These are phyloP conservation scores for Hetaerina titia DNA, from an alignment of 2,888 invertebrate species.

Conservation along the genomic window DNA sequence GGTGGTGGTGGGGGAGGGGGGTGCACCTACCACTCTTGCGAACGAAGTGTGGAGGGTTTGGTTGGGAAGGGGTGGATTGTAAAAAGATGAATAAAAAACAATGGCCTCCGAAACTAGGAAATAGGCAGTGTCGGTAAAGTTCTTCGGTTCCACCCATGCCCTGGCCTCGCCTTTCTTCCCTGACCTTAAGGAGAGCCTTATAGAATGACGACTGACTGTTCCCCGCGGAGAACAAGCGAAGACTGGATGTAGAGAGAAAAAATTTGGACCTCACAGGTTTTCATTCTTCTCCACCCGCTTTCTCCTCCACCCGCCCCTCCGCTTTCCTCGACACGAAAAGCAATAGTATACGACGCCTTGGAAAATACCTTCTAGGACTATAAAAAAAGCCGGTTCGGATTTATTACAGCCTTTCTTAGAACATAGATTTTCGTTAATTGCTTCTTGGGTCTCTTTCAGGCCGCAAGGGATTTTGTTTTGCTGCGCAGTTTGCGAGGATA, in stretches of 20 bases:
- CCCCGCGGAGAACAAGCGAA: not conserved
- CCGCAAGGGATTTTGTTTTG: not conserved
- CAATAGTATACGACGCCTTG: slow-evolving; percentile 22
- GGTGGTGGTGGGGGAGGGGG: not conserved
- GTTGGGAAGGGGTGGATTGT: not conserved
- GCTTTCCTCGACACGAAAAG: not conserved
- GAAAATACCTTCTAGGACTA: slow-evolving; percentile 16
- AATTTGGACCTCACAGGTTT: not conserved
- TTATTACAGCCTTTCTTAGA: slow-evolving; percentile 3
- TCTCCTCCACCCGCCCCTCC: not conserved
- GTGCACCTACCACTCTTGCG: not conserved
- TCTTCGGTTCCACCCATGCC: not conserved
- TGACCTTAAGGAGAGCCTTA: not conserved
- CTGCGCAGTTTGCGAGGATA: not conserved
- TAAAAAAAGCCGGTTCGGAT: slow-evolving; percentile 3
- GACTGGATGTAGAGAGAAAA: not conserved
- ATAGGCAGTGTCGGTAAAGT: not conserved
- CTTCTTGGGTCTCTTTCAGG: not conserved
- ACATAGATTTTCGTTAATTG: slow-evolving; percentile 37
- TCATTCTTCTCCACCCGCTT: not conserved
- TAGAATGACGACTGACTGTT: not conserved
- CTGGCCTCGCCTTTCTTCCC: not conserved
- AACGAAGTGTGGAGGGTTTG: not conserved
- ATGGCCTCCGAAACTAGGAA: not conserved
- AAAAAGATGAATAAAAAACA: not conserved